Evolutionary conservation across 1,140 invertebrate species (phyloP).

Genomic region (Polyergus mexicanus): DNA sequence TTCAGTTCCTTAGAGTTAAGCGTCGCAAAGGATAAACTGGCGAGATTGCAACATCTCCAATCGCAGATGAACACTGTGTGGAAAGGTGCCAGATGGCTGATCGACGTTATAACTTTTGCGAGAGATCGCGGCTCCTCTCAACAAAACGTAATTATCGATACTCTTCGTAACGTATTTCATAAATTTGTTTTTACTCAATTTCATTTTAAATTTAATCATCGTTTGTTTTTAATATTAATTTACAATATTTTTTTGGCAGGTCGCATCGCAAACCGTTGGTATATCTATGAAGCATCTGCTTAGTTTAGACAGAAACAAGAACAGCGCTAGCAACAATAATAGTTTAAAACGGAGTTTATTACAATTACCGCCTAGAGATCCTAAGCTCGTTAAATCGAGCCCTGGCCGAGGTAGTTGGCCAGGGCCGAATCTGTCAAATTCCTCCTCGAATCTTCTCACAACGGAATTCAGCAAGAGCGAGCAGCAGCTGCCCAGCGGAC

Average conservation of each 20-base stretch:
- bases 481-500: slow-evolving; percentile 89
- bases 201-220: background rate
- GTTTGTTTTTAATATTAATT: background rate
- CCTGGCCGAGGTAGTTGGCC: slow-evolving; percentile 94
- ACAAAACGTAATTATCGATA: slow-evolving; percentile 75
- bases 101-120: slow-evolving; percentile 97
- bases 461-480: slow-evolving; percentile 94
- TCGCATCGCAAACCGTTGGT: slow-evolving; percentile 75
- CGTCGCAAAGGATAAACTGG: slow-evolving; percentile 93
- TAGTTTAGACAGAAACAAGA: slow-evolving; percentile 82
- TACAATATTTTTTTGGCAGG: slow-evolving; percentile 37
- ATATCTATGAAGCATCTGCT: slow-evolving; percentile 85
- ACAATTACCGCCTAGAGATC: slow-evolving; percentile 91
- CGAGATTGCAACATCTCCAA: slow-evolving; percentile 94
- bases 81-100: slow-evolving; percentile 97
- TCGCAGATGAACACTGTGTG: slow-evolving; percentile 93
- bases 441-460: slow-evolving; percentile 87
- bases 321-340: slow-evolving; percentile 72
- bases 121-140: slow-evolving; percentile 90
- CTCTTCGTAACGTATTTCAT: background rate
- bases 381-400: slow-evolving; percentile 91
- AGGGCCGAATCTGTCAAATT: slow-evolving; percentile 90
- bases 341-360: slow-evolving; percentile 88
- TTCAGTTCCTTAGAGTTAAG: slow-evolving; percentile 96
- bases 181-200: background rate